These are phyloP conservation scores for Leptodactylus fallax DNA, from an alignment of 2,797 vertebrate genomes.

Conservation along the genomic window DNA sequence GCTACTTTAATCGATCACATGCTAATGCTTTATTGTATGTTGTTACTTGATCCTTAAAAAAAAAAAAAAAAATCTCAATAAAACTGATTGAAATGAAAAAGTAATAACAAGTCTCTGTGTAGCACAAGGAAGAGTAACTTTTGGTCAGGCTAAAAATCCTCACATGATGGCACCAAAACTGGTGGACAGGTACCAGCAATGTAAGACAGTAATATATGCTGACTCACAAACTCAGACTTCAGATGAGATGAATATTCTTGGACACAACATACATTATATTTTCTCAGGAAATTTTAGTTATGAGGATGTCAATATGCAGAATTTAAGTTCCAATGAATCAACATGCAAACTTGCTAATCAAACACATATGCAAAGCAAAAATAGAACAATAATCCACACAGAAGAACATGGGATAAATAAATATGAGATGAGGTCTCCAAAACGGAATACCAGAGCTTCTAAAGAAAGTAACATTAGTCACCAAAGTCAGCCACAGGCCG, in stretches of 20 bases:
- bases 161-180: background rate
- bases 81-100: too few relatives aligned
- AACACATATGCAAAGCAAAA: conserved; percentile 2
- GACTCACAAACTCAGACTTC: background rate
- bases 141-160: background rate
- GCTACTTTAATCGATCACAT: too few relatives aligned
- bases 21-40: too few relatives aligned
- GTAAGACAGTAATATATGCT: background rate
- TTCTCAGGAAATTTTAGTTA: too few relatives aligned
- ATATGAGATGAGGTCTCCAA: background rate
- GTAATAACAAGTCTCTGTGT: background rate
- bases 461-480: background rate
- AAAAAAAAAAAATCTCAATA: too few relatives aligned
- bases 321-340: background rate
- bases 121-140: background rate
- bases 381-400: background rate
- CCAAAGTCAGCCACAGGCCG: background rate
- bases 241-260: too few relatives aligned
- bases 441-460: background rate
- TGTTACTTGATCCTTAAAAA: too few relatives aligned
- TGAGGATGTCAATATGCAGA: too few relatives aligned
- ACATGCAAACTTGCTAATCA: background rate
- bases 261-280: too few relatives aligned
- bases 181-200: background rate
- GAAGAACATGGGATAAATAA: background rate